These are phyloP conservation scores for Pterocles orientalis DNA, from an alignment of 2,113 vertebrate genomes.

Conservation along the genomic window DNA sequence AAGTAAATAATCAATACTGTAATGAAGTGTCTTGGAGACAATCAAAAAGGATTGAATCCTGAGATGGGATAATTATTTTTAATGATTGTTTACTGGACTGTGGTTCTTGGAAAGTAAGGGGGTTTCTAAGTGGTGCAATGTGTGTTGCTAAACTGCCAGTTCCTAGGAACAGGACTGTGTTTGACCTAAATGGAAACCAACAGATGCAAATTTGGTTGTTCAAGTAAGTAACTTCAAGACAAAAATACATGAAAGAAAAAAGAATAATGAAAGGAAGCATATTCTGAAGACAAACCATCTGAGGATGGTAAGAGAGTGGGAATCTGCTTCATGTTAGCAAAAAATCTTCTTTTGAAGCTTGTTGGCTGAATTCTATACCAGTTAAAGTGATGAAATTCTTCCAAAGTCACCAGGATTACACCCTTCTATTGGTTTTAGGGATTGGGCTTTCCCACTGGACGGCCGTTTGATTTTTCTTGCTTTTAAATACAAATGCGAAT, in stretches of 20 bases:
- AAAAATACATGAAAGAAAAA: not conserved
- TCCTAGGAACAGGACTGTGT: not conserved
- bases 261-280: not conserved
- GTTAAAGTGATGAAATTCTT: not conserved
- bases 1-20: not conserved
- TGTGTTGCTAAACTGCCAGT: not conserved
- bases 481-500: slow-evolving; percentile 3
- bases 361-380: not conserved
- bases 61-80: slow-evolving; percentile 43
- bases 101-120: slow-evolving; percentile 16
- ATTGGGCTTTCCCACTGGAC: not conserved
- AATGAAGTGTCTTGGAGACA: not conserved
- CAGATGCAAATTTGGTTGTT: not conserved
- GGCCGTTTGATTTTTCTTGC: not conserved
- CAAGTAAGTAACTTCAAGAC: not conserved
- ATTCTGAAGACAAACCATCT: not conserved
- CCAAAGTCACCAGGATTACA: not conserved
- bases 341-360: not conserved
- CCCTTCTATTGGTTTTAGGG: not conserved
- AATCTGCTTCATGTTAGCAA: slow-evolving; percentile 14
- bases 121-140: slow-evolving; percentile 9
- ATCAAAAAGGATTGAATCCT: slow-evolving; percentile 12
- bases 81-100: slow-evolving; percentile 38
- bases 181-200: not conserved
- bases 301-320: not conserved